Conservation (phyloP, 2,113 vertebrate genomes). For the Australoheros scitulus region DNA sequence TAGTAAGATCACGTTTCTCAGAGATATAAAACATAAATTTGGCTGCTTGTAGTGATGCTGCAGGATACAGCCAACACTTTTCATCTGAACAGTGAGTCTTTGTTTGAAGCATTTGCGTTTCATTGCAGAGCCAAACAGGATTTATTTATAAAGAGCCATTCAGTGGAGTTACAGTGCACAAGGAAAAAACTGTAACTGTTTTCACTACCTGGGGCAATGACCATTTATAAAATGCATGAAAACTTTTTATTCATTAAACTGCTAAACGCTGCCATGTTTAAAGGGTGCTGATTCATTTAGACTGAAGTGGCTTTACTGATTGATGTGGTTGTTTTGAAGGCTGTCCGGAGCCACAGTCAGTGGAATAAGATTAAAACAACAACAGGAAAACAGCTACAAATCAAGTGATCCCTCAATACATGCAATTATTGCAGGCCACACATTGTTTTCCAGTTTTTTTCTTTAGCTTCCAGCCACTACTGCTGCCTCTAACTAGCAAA, state of each 20-base stretch:
- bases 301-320: not conserved
- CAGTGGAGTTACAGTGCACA: not conserved
- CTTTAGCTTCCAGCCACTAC: not conserved
- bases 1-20: not conserved
- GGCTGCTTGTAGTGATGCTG: not conserved
- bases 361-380: not conserved
- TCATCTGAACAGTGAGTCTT: conserved; percentile 1
- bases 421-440: not conserved
- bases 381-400: conserved; percentile 3
- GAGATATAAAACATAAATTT: not conserved
- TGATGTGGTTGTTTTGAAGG: not conserved
- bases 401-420: not conserved
- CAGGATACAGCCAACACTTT: not conserved
- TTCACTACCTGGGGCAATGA: not conserved
- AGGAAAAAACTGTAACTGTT: not conserved
- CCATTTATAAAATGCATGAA: not conserved
- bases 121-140: not conserved
- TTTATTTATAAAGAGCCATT: not conserved
- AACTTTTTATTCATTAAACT: not conserved
- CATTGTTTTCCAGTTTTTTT: not conserved
- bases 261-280: not conserved
- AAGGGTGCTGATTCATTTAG: not conserved
- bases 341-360: not conserved
- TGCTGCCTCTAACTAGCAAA: not conserved
- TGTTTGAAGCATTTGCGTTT: not conserved